These are phyloP conservation scores for Therioaphis trifolii DNA, from an alignment of 2,888 invertebrate species.

Conservation along the genomic window DNA sequence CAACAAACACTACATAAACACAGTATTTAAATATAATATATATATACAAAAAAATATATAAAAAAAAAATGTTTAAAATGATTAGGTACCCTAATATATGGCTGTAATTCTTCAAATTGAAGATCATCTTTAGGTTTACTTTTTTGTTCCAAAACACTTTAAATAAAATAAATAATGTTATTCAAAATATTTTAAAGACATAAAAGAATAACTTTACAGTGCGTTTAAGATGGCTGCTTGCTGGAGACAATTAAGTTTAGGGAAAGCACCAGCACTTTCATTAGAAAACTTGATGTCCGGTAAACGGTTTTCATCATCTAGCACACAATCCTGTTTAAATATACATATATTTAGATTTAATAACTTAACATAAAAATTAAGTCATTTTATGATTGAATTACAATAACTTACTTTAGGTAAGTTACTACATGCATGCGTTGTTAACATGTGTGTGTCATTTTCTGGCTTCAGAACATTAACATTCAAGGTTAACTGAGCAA, in stretches of 20 bases:
- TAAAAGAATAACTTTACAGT: slow-evolving; percentile 73
- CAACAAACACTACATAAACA: slow-evolving; percentile 71
- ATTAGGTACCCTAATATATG: slow-evolving; percentile 75
- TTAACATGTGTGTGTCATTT: slow-evolving; percentile 3
- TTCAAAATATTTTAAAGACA: background rate
- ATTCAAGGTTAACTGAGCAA: slow-evolving; percentile 85
- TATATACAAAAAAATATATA: background rate
- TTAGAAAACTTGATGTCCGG: slow-evolving; percentile 79
- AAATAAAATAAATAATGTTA: slow-evolving; percentile 18
- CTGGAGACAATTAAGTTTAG: slow-evolving; percentile 76
- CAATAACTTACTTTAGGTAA: slow-evolving; percentile 41
- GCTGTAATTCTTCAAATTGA: slow-evolving; percentile 82
- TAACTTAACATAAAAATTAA: background rate
- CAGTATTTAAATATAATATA: slow-evolving; percentile 35
- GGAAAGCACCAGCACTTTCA: slow-evolving; percentile 69
- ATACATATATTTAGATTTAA: slow-evolving; percentile 60
- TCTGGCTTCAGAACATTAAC: slow-evolving; percentile 69
- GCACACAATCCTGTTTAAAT: slow-evolving; percentile 75
- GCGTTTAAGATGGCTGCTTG: slow-evolving; percentile 83
- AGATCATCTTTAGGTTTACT: slow-evolving; percentile 84
- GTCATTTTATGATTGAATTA: background rate
- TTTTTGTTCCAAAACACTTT: slow-evolving; percentile 78
- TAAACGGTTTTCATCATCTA: slow-evolving; percentile 89
- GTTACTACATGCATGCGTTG: slow-evolving; percentile 1
- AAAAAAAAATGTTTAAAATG: slow-evolving; percentile 28